Percentiles rank a stretch among this genome's conserved stretches.
Conservation (phyloP, 2,888 invertebrate species). For the Anarsia innoxiella region DNA sequence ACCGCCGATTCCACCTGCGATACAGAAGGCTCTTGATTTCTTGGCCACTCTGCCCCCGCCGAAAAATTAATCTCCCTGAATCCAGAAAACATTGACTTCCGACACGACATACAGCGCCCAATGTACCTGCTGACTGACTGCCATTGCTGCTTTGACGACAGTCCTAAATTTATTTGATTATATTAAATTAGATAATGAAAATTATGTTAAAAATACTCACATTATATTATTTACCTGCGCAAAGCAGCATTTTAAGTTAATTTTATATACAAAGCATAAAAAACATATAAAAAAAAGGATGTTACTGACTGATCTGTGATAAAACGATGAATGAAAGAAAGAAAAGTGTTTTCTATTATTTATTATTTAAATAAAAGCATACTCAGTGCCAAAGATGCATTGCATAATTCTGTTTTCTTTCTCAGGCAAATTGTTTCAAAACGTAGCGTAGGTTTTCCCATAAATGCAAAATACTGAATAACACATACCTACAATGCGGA, state of each 20-base stretch:
- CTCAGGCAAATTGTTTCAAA: no score
- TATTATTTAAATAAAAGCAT: constrained; percentile 60
- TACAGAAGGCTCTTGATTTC: constrained; percentile 83
- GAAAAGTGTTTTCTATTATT: constrained; percentile 44
- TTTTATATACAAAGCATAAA: constrained; percentile 22
- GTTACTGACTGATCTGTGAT: constrained; percentile 69
- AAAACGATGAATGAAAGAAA: constrained; percentile 42
- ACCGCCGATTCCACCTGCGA: constrained; percentile 84
- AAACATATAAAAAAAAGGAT: constrained; percentile 52
- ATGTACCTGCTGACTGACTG: constrained; percentile 18
- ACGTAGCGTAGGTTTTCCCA: no score
- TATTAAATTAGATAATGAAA: background rate
- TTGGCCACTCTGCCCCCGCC: constrained; percentile 76
- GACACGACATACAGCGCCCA: constrained; percentile 10
- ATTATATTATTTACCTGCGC: constrained; percentile 26
- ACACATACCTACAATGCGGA: no score
- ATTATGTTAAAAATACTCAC: constrained; percentile 7
- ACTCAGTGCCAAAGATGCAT: constrained; percentile 71
- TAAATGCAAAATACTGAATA: no score
- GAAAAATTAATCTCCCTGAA: constrained; percentile 44
- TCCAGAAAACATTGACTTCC: constrained; percentile 1
- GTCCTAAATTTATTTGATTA: background rate
- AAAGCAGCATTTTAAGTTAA: constrained; percentile 28
- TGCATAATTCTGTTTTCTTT: constrained; percentile 43
- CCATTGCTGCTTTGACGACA: constrained; percentile 44